Percentiles rank a stretch among this genome's conserved stretches.
Conservation (phyloP, 2,888 invertebrate species). For the Torymus tubicola region DNA sequence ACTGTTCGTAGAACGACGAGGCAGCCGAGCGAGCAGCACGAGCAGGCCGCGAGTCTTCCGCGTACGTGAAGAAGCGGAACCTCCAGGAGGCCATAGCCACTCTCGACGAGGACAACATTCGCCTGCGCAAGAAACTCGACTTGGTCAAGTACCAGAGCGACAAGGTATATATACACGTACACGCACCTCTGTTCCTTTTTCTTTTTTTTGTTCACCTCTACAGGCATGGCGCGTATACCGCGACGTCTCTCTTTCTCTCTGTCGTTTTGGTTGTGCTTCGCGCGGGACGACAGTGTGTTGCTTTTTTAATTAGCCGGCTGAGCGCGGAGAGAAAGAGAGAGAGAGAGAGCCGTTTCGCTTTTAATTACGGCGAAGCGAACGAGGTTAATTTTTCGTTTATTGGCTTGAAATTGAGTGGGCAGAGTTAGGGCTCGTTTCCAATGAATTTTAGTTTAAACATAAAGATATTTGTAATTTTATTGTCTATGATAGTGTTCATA, state of each 20-base stretch:
- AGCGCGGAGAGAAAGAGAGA: too few relatives aligned
- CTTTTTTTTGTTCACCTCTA: background rate
- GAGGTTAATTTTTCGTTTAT: background rate
- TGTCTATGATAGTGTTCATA: too few relatives aligned
- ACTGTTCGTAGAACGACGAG: constrained; percentile 66
- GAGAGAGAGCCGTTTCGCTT: too few relatives aligned
- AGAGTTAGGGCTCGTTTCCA: too few relatives aligned
- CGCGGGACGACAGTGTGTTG: background rate
- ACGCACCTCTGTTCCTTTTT: constrained; percentile 1
- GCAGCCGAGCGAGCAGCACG: constrained; percentile 65
- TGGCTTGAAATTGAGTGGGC: constrained; percentile 28
- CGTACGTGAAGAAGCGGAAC: constrained; percentile 66
- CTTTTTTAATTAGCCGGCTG: too few relatives aligned
- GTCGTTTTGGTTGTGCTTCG: background rate
- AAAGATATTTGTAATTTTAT: too few relatives aligned
- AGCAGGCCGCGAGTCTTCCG: constrained; percentile 65
- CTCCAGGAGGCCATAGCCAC: constrained; percentile 67
- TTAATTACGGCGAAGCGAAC: background rate
- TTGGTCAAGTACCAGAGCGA: constrained; percentile 84
- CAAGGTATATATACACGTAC: constrained; percentile 74
- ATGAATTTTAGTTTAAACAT: too few relatives aligned
- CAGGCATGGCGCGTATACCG: background rate
- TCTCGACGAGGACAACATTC: constrained; percentile 70
- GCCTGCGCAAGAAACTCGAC: constrained; percentile 82
- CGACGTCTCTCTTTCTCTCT: background rate